phyloP scores from a whole-genome alignment of 1,140 invertebrate species.

The Drosophila lini region DNA sequence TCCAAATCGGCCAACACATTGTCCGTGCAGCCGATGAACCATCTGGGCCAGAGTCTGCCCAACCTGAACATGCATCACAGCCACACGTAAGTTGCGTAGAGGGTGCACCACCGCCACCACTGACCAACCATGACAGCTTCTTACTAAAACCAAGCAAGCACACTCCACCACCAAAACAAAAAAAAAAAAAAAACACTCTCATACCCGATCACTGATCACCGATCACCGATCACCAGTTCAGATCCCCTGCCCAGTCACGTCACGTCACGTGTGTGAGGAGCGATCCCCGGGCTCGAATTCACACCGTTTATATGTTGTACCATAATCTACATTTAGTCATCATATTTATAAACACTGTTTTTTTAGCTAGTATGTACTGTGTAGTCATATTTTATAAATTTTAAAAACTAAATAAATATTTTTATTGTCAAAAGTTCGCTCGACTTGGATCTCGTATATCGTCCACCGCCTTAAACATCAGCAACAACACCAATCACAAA shows the following conservation, averaged over 20 bases:
- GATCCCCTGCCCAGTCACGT: constrained; percentile 32
- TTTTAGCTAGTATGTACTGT: constrained; percentile 37
- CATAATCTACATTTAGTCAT: constrained; percentile 50
- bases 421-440: constrained; percentile 37
- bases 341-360: constrained; percentile 48
- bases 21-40: constrained; percentile 89
- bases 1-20: constrained; percentile 88
- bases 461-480: constrained; percentile 17
- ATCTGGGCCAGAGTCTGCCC: constrained; percentile 90
- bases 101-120: constrained; percentile 45
- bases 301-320: constrained; percentile 49
- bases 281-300: constrained; percentile 27
- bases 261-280: constrained; percentile 14
- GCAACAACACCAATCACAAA: background rate
- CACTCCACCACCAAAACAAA: constrained; percentile 17
- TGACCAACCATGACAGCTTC: constrained; percentile 62
- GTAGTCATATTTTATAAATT: constrained; percentile 40
- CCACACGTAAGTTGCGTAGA: constrained; percentile 78
- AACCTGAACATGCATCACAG: constrained; percentile 86
- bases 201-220: constrained; percentile 27
- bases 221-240: constrained; percentile 33
- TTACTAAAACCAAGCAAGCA: constrained; percentile 61
- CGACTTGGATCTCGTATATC: constrained; percentile 15
- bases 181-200: constrained; percentile 19
- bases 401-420: constrained; percentile 38